Conservation (phyloP, 2,888 invertebrate genomes). For the Cheilosia scutellata region DNA sequence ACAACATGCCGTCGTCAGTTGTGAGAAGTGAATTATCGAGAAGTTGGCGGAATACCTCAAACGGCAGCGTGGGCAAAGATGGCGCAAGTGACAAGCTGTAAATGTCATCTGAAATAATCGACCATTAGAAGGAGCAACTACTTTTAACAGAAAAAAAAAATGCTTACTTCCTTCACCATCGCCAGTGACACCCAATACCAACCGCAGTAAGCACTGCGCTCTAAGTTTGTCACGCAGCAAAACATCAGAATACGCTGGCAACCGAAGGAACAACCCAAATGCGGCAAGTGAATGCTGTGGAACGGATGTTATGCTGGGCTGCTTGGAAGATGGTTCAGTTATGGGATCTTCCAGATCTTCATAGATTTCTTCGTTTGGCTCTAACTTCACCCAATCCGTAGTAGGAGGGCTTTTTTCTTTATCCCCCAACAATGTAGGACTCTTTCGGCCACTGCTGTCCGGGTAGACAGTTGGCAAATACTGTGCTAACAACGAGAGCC, state of each 20-base stretch:
- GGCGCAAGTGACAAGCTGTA: constrained; percentile 89
- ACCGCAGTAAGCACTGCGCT: constrained; percentile 93
- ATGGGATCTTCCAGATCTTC: constrained; percentile 87
- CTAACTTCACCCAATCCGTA: constrained; percentile 85
- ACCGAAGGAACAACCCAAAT: constrained; percentile 93
- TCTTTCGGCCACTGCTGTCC: constrained; percentile 87
- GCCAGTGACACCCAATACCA: constrained; percentile 95
- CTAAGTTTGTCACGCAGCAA: constrained; percentile 92
- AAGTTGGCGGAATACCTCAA: constrained; percentile 87
- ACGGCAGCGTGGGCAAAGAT: constrained; percentile 86
- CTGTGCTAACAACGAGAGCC: constrained; percentile 94
- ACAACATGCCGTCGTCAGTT: constrained; percentile 90
- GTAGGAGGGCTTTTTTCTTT: constrained; percentile 83
- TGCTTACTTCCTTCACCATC: constrained; percentile 94
- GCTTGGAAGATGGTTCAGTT: constrained; percentile 85
- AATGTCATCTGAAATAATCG: constrained; percentile 86
- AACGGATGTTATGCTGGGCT: constrained; percentile 87
- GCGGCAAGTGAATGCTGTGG: constrained; percentile 96
- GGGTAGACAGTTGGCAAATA: constrained; percentile 95
- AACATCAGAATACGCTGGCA: constrained; percentile 96
- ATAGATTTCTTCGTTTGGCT: constrained; percentile 87
- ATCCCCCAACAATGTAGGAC: constrained; percentile 84
- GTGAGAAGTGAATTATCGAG: constrained; percentile 91
- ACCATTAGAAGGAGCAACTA: constrained; percentile 7
- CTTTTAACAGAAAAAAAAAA: background rate